phyloP scores from a whole-genome alignment of 2,797 vertebrate genomes.

The Avahi laniger region DNA sequence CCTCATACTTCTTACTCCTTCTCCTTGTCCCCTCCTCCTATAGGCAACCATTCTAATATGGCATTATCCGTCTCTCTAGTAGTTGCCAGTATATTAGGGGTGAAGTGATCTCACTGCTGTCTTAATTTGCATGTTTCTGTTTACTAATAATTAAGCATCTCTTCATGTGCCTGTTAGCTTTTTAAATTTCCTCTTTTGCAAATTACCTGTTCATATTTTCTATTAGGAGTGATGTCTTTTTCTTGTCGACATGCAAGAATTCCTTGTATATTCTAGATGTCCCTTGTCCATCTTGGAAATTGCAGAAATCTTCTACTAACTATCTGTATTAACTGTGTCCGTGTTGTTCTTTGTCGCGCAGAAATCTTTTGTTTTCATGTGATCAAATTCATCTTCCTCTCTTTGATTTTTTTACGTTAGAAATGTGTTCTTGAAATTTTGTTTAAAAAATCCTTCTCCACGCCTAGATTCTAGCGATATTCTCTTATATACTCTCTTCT shows the following conservation, averaged over 20 bases:
- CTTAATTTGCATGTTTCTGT: background rate
- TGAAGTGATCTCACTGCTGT: background rate
- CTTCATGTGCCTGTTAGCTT: background rate
- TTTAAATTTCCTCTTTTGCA: background rate
- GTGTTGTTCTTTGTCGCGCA: background rate
- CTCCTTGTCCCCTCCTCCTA: background rate
- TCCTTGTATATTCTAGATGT: background rate
- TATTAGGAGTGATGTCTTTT: background rate
- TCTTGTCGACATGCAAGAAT: background rate
- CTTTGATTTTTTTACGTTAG: background rate
- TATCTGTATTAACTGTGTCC: background rate
- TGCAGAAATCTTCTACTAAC: background rate
- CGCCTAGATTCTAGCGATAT: background rate
- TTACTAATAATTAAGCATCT: slow-evolving; percentile 27
- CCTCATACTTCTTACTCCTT: background rate
- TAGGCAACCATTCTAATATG: background rate
- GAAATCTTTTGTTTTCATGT: background rate
- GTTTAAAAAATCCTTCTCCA: background rate
- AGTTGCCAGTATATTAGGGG: background rate
- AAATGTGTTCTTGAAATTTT: background rate
- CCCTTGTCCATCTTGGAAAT: background rate
- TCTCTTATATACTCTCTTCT: background rate
- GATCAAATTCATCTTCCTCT: background rate
- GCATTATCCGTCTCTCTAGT: background rate
- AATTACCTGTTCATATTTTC: background rate